Evolutionary conservation across 2,797 vertebrate species (phyloP), one percentile per base, ranked within the genome.

Genomic region (Odontamblyopus lacepedii): DNA sequence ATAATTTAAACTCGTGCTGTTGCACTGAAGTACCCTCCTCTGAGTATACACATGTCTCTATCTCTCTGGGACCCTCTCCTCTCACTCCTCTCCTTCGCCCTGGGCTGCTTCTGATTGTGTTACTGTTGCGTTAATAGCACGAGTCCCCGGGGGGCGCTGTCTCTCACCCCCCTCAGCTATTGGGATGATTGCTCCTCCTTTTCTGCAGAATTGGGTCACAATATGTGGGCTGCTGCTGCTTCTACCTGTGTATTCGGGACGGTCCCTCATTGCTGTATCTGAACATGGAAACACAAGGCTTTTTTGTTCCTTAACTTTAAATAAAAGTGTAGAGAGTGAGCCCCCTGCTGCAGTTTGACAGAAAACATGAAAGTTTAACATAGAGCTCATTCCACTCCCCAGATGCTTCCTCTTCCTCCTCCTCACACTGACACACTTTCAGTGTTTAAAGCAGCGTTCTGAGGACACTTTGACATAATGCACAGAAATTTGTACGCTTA

Each of bases 51-150:
- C 30, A 13, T n/a, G 19, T 41, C n/a, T 63, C 30, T 4, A 3
- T 41, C n/a, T 63, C 30, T 3, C 19, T 48, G 63, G 63, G 63
- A 65, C 63, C 13, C 13, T 48, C 26, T 65, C 67, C 72, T 65
- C 74, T 75, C 41, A 32, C 79, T 76, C 83, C 81, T 78, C 63
- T 85, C 85, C 79, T 88, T 90, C 90, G 89, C 90, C 88, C 44
- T 32, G 69, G 88, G 89, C 86, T 78, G 6, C 51, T 71, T 89
- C 91, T 92, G 87, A 93, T 90, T 91, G 90, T 92, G 77, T 91
- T 93, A 92, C 90, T 87, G 88, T 73, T 80, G 83, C 85, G 81
- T 82, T 91, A 92, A 89, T 89, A 87, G 85, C 86, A 79, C 81
- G 57, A 68, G 81, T 89, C 91, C 90, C 84, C 70, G 78, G 89